Evolutionary conservation across 2,888 invertebrate species (phyloP).

Genomic region (Gnatocerus cornutus): DNA sequence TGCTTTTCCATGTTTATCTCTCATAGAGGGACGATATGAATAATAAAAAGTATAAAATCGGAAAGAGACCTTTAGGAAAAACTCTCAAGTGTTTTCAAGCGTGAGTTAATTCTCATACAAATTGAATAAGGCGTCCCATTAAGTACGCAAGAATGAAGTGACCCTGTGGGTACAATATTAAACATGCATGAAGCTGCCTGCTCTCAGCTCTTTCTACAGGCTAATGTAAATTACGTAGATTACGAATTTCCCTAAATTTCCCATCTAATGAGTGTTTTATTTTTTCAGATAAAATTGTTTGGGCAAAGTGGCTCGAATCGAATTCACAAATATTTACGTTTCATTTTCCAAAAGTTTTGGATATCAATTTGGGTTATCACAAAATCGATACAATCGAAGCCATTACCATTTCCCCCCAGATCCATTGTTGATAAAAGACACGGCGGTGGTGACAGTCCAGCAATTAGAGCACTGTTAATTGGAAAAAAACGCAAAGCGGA

Average conservation of each 20-base stretch:
- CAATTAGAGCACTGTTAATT: conserved; percentile 17
- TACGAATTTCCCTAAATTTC: conserved; percentile 53
- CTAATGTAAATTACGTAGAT: conserved; percentile 57
- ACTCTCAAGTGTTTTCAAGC: conserved; percentile 57
- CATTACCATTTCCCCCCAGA: neutral
- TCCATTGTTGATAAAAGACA: conserved; percentile 15
- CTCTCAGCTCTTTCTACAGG: conserved; percentile 42
- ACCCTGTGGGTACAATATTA: conserved; percentile 67
- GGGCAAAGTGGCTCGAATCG: too few species aligned
- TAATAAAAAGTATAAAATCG: conserved; percentile 31
- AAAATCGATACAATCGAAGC: neutral
- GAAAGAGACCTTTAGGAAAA: conserved; percentile 37
- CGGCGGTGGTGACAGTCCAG: neutral
- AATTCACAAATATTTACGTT: too few species aligned
- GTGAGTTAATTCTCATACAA: conserved; percentile 66
- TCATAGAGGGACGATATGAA: conserved; percentile 10
- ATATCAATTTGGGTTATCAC: neutral
- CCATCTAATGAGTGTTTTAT: conserved; percentile 51
- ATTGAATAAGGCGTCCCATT: conserved; percentile 68
- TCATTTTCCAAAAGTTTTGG: too few species aligned
- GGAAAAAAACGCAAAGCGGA: conserved; percentile 8
- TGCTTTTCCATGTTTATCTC: neutral
- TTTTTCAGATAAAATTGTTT: conserved; percentile 54
- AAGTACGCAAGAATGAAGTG: conserved; percentile 66
- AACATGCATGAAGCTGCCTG: conserved; percentile 65